Conservation (phyloP, 2,797 vertebrate species). For the Uromys caudimaculatus region DNA sequence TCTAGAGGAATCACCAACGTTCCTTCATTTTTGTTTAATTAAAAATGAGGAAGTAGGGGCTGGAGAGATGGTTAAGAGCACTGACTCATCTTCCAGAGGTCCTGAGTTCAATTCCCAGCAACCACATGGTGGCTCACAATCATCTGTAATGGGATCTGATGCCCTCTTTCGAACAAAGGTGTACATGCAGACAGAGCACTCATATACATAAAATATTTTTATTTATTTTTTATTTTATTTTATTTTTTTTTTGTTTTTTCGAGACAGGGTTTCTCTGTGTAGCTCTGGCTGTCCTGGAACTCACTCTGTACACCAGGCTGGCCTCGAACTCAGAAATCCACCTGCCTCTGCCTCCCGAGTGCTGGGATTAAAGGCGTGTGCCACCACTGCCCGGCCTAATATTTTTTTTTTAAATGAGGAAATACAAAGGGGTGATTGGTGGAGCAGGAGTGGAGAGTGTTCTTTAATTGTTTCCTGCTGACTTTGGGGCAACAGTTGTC, state of each 20-base stretch:
- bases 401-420: too few relatives aligned
- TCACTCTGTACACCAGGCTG: too few relatives aligned
- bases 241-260: too few relatives aligned
- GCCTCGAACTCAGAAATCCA: too few relatives aligned
- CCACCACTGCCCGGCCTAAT: too few relatives aligned
- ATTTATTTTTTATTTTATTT: too few relatives aligned
- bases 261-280: too few relatives aligned
- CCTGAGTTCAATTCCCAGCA: not conserved
- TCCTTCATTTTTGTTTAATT: not conserved
- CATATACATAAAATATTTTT: not conserved
- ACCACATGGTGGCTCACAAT: not conserved
- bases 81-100: too few relatives aligned
- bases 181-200: not conserved
- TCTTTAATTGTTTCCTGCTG: not conserved
- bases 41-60: not conserved
- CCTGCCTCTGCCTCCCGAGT: too few relatives aligned
- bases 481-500: not conserved
- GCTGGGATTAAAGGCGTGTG: too few relatives aligned
- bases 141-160: not conserved
- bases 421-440: not conserved
- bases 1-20: too few relatives aligned
- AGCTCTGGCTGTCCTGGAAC: too few relatives aligned
- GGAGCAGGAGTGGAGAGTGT: not conserved
- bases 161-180: not conserved
- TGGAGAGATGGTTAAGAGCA: not conserved